Evolutionary conservation across 2,888 invertebrate species (phyloP).

Genomic region (Andrena chrysosceles): DNA sequence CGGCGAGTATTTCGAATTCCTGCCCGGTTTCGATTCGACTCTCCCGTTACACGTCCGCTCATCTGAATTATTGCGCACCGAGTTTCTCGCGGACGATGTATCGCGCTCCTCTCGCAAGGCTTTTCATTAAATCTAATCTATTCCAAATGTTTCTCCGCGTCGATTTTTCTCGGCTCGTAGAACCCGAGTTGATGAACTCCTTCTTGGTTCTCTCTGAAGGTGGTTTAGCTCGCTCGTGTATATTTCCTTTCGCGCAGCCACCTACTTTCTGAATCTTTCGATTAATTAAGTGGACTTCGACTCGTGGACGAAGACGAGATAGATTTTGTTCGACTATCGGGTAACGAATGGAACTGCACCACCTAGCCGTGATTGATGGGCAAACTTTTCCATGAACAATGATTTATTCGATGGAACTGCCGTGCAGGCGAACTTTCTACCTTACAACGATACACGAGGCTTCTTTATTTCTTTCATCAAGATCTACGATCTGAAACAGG

Average conservation of each 20-base stretch:
- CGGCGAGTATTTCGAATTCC: conserved; percentile 3
- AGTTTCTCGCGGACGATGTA: conserved; percentile 19
- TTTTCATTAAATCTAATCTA: conserved; percentile 25
- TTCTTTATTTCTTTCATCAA: too few species aligned
- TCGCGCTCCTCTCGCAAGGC: neutral
- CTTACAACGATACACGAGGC: too few species aligned
- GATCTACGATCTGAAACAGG: too few species aligned
- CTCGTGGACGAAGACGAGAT: neutral
- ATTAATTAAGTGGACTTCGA: neutral
- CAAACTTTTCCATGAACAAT: too few species aligned
- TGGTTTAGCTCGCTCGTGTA: neutral
- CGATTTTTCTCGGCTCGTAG: neutral
- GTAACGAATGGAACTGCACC: too few species aligned
- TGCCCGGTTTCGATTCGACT: neutral
- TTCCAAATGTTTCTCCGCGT: conserved; percentile 9
- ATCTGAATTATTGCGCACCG: neutral
- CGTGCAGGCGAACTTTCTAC: too few species aligned
- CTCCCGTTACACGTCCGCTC: conserved; percentile 3
- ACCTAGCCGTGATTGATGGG: too few species aligned
- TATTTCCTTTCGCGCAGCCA: neutral
- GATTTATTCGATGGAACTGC: too few species aligned
- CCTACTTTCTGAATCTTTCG: conserved; percentile 2
- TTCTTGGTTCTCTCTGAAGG: neutral
- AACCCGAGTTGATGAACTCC: neutral
- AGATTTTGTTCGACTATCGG: too few species aligned